Evolutionary conservation across 2,888 invertebrate genomes (phyloP), one percentile per base, ranked within the genome.

Genomic region (Apotomis betuletana): DNA sequence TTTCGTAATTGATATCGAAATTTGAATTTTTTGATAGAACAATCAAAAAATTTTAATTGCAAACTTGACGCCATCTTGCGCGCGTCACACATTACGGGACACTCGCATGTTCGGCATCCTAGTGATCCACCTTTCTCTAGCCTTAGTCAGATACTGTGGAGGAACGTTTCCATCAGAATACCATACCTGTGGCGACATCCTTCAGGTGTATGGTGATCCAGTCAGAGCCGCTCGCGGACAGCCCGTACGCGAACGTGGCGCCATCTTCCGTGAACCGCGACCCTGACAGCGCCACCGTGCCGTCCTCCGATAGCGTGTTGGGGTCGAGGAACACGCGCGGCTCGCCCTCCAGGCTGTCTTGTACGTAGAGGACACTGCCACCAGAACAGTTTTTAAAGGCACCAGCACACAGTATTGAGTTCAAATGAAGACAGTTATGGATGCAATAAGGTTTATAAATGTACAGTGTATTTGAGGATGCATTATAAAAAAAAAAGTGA

Each of bases 201-300:
- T 96, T 96, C 78, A 97, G 95, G 82, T 96, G 96, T 81, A 99
- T 97, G 64, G 97, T 97, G 77, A 96, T 95, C 99, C 99, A 99
- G 88, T 99, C 99, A 1, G 99, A 99, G 0, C 99, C 99, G 87
- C 97, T 98, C 74, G 95, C 95, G 77, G 98, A 98, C 1, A 99
- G 93, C 0, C 97, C 98, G 90, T 99, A 99, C 0, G 99, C 99
- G 91, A 97, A 96, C 41, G 96, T 96, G 81, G 95, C 94, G 12
- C 99, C 99, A 92, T 99, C 97, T 81, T 99, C 97, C 0, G 98
- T 97, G 91, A 98, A 98, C 44, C 95, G 92, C 60, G 95, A 95
- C 75, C 95, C 95, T 0, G 96, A 94, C 59, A 98, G 91, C 4
- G 98, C 96, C 67, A 98, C 94, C 2, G 98, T 98, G 55, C 98